Evolutionary conservation across 2,888 invertebrate genomes (phyloP), one percentile per base, ranked within the genome.

Genomic region (Bedellia somnulentella): DNA sequence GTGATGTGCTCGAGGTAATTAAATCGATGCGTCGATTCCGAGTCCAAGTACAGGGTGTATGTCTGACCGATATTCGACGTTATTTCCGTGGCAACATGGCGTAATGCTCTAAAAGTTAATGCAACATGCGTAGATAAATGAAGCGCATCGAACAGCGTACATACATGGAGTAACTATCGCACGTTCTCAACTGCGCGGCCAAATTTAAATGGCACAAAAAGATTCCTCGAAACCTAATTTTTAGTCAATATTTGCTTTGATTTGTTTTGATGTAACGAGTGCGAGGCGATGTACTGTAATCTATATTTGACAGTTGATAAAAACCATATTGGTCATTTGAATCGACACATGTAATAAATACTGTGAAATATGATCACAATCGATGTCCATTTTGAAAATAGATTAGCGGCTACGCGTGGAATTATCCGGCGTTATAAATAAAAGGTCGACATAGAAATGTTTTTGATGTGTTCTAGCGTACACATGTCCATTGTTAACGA

Each of bases 31-130:
- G 59, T 57, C 61, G 64, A 52, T 54, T 57, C 57, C 44, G 62
- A 56, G 61, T 18, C 12, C 14, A 8, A 21, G 18, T 12, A 21
- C 28, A 14, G 22, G 21, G 11, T n/a, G 8, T 5, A 13, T 26
- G 61, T 50, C 52, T 75, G 75, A 71, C 75, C 75, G 75, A 75
- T 73, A 73, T 75, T 68, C 63, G 45, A 56, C 63, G 70, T 68
- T 73, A 75, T 73, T 73, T 71, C 70, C 63, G 73, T 62, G 61
- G 47, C 47, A 50, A 52, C 57, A 52, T 71, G 70, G 67, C 70
- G 71, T 64, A 70, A 73, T 52, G 53, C 48, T 64, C 68, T 66
- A 61, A 66, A 66, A 63, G 67, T 63, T 60, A 68, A 57, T 61
- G 66, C 59, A 57, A 53, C 51, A 53, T 63, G 66, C 64, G 60